A percentile compares a stretch with the other conserved stretches of the same genome.
These are phyloP conservation scores for Anneissia japonica DNA, from an alignment of 35 echinoderm and acorn worm genomes.

Conservation along the genomic window DNA sequence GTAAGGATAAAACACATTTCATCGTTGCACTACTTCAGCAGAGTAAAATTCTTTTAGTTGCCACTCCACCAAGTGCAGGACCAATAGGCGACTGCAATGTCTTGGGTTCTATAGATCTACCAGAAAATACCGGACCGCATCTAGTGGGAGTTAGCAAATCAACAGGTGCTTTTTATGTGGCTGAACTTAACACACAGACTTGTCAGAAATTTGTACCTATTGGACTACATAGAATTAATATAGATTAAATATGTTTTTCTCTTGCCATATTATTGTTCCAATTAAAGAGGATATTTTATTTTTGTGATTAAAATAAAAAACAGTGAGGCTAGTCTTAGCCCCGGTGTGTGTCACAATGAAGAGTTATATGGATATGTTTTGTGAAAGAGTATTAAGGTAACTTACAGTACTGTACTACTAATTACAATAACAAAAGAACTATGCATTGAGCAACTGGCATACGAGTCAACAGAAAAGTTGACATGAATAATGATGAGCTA, in stretches of 20 bases:
- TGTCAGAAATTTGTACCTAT: constrained; percentile 38
- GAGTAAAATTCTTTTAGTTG: constrained; percentile 53
- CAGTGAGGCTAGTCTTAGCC: too few species aligned
- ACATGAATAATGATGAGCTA: too few species aligned
- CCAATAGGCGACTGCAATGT: constrained; percentile 39
- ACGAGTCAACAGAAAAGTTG: too few species aligned
- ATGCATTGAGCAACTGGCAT: too few species aligned
- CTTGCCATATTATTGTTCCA: too few species aligned
- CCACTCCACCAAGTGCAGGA: constrained; percentile 9
- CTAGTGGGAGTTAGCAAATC: constrained; percentile 64
- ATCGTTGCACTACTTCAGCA: constrained; percentile 71
- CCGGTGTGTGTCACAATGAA: too few species aligned
- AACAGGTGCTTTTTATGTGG: constrained; percentile 74
- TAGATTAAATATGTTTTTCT: not conserved
- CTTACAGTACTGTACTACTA: too few species aligned
- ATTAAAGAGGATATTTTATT: not conserved
- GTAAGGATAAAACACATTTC: constrained; percentile 73
- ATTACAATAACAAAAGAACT: too few species aligned
- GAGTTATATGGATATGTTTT: too few species aligned
- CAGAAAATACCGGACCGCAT: constrained; percentile 48
- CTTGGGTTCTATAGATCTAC: constrained; percentile 39
- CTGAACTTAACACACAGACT: constrained; percentile 32
- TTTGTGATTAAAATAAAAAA: not conserved
- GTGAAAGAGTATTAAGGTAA: too few species aligned
- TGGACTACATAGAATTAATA: not conserved